These are phyloP conservation scores for Callimorpha dominula DNA, from an alignment of 2,888 invertebrate species.

Conservation along the genomic window DNA sequence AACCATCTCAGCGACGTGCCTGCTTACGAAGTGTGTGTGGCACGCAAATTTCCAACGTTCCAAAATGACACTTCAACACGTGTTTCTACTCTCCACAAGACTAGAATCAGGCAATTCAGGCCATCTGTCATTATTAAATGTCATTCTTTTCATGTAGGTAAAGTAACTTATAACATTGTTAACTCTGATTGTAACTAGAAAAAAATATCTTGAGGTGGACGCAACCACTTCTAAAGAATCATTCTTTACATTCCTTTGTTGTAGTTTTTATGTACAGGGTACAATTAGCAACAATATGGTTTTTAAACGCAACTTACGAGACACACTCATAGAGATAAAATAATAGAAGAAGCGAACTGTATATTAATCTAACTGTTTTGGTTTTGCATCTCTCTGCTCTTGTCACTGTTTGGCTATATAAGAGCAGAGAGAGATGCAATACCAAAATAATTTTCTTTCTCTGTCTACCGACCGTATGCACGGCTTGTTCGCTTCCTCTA, in stretches of 20 bases:
- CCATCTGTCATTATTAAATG: neutral
- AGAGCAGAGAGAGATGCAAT: too few species aligned
- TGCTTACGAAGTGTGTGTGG: too few species aligned
- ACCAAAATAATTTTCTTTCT: too few species aligned
- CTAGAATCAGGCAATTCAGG: neutral
- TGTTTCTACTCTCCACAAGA: neutral
- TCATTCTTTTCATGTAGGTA: neutral
- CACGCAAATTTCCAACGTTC: too few species aligned
- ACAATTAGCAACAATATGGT: slow-evolving; percentile 34
- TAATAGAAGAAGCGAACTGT: too few species aligned
- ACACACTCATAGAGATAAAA: neutral
- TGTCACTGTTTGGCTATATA: too few species aligned
- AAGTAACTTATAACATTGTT: neutral
- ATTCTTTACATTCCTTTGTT: slow-evolving; percentile 45
- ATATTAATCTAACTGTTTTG: too few species aligned
- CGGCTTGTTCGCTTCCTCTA: too few species aligned
- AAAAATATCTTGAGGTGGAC: neutral
- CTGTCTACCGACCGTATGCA: too few species aligned
- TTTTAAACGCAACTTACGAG: neutral
- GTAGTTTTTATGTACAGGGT: slow-evolving; percentile 26
- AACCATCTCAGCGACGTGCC: too few species aligned
- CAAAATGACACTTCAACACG: neutral
- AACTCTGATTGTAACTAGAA: neutral
- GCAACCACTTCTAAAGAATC: neutral
- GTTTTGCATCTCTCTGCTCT: too few species aligned